A percentile compares a stretch with the other conserved stretches of the same genome.
These are phyloP conservation scores for Cyrtorhinus lividipennis DNA, from an alignment of 1,140 invertebrate genomes.

Conservation along the genomic window DNA sequence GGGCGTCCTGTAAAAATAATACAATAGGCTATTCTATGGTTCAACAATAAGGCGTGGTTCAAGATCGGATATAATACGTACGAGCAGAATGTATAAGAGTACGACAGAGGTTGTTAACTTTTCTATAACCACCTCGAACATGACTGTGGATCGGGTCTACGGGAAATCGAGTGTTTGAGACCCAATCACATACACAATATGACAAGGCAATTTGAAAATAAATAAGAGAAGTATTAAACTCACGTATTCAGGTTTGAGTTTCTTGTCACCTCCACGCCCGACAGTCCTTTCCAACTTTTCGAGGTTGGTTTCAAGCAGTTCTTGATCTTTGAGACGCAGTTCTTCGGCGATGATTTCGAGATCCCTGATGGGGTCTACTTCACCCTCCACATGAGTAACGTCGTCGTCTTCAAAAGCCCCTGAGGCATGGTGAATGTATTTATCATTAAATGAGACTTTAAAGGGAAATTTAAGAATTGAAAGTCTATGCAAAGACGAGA, in stretches of 20 bases:
- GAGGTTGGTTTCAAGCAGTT: constrained; percentile 60
- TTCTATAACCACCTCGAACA: too few species aligned
- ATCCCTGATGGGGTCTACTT: constrained; percentile 93
- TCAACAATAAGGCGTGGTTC: too few species aligned
- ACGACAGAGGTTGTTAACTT: too few species aligned
- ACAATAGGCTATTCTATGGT: too few species aligned
- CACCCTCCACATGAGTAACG: constrained; percentile 95
- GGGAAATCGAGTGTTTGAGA: too few species aligned
- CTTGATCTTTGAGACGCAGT: constrained; percentile 84
- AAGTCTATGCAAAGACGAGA: neutral
- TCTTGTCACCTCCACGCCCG: constrained; percentile 85
- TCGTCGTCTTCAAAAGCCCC: constrained; percentile 97
- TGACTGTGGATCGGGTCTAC: too few species aligned
- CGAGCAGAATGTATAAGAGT: too few species aligned
- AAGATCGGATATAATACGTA: too few species aligned
- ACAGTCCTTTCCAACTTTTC: constrained; percentile 81
- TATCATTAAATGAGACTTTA: neutral
- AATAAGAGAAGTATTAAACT: constrained; percentile 36
- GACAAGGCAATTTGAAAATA: too few species aligned
- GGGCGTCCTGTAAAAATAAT: constrained; percentile 53
- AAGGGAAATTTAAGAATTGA: neutral
- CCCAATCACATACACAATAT: too few species aligned
- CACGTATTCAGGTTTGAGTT: constrained; percentile 89
- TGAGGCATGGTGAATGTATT: too few species aligned
- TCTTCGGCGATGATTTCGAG: constrained; percentile 94